These are phyloP conservation scores for Nomia melanderi DNA, from an alignment of 1,140 invertebrate species.

Conservation along the genomic window DNA sequence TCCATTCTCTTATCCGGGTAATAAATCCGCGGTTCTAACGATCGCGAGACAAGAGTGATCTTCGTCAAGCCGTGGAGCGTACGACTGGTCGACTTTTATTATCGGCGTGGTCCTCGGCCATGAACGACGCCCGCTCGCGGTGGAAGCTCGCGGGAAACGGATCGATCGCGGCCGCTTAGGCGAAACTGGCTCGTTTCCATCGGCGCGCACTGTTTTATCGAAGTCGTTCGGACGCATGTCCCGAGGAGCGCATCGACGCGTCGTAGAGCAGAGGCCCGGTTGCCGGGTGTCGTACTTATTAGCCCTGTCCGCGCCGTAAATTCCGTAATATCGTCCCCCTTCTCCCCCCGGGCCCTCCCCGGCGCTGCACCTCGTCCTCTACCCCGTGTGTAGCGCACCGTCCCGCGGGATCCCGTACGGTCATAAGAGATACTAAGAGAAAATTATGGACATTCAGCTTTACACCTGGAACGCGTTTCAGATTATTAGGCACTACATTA, in stretches of 20 bases:
- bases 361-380: too few relatives aligned
- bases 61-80: too few relatives aligned
- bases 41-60: too few relatives aligned
- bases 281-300: conserved; percentile 50
- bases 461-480: conserved; percentile 42
- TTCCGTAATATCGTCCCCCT: conserved; percentile 41
- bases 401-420: conserved; percentile 28
- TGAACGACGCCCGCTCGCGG: too few relatives aligned
- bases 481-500: conserved; percentile 56
- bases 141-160: conserved; percentile 4
- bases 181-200: conserved; percentile 8
- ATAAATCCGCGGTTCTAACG: too few relatives aligned
- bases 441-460: conserved; percentile 58
- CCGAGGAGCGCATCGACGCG: neutral
- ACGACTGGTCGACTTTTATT: too few relatives aligned
- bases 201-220: conserved; percentile 27
- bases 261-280: conserved; percentile 1
- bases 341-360: neutral
- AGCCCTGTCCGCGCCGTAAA: conserved; percentile 48
- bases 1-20: too few relatives aligned
- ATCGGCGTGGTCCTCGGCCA: too few relatives aligned
- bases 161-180: conserved; percentile 29
- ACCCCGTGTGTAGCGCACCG: neutral
- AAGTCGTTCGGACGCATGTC: conserved; percentile 28
- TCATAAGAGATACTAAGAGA: conserved; percentile 44